Evolutionary conservation across 2,888 invertebrate species (phyloP).

Genomic region (Drosophila anceps): DNA sequence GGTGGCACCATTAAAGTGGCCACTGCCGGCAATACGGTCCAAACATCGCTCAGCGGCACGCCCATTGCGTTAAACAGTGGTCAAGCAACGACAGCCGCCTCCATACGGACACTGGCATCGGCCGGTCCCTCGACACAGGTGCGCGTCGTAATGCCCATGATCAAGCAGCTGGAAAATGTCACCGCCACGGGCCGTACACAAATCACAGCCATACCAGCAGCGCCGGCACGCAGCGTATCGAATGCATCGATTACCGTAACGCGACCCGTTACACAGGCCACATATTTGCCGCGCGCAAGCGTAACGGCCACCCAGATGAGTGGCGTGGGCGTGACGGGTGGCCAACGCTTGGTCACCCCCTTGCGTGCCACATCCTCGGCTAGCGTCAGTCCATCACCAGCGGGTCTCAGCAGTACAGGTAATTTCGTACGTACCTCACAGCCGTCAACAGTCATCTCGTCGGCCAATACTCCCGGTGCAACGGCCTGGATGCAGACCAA

Average conservation of each 20-base stretch:
- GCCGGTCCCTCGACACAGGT: slow-evolving; percentile 84
- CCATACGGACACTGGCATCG: slow-evolving; percentile 81
- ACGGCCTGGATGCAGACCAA: slow-evolving; percentile 84
- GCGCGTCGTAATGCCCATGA: slow-evolving; percentile 85
- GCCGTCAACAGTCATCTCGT: slow-evolving; percentile 84
- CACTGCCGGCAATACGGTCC: slow-evolving; percentile 61
- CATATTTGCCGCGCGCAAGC: slow-evolving; percentile 84
- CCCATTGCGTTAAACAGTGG: slow-evolving; percentile 76
- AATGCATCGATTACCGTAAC: slow-evolving; percentile 85
- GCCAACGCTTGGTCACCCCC: slow-evolving; percentile 83
- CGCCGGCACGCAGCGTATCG: slow-evolving; percentile 82
- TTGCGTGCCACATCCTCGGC: slow-evolving; percentile 81
- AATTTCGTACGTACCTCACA: slow-evolving; percentile 84
- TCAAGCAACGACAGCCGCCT: slow-evolving; percentile 80
- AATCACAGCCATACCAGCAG: slow-evolving; percentile 84
- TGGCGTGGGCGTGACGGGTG: slow-evolving; percentile 66
- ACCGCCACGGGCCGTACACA: slow-evolving; percentile 82
- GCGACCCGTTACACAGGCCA: slow-evolving; percentile 83
- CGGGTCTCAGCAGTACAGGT: slow-evolving; percentile 75
- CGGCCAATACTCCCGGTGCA: slow-evolving; percentile 77
- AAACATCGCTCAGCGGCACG: slow-evolving; percentile 68
- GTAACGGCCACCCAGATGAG: slow-evolving; percentile 84
- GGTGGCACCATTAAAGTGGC: slow-evolving; percentile 80
- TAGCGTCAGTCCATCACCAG: slow-evolving; percentile 68
- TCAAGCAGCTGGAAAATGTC: slow-evolving; percentile 86